Conservation (phyloP, 2,797 vertebrate species). For the Perdix hodgsoniae region DNA sequence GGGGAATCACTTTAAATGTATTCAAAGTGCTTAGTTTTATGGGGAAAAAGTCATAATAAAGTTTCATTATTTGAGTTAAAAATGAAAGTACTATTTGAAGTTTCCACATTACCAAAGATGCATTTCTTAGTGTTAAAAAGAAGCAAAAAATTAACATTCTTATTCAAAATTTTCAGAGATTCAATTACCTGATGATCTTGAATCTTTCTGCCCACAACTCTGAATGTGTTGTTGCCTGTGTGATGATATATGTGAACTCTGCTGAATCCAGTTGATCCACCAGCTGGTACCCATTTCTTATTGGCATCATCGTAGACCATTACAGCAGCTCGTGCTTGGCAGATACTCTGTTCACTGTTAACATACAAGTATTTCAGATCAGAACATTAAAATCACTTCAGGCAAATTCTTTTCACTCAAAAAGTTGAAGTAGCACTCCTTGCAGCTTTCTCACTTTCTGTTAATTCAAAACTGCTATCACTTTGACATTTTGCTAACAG, state of each 20-base stretch:
- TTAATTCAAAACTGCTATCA: not conserved
- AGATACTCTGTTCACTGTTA: constrained; percentile 98
- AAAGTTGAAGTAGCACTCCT: not conserved
- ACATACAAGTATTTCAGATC: constrained; percentile 39
- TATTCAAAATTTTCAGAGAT: not conserved
- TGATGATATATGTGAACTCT: constrained; percentile 99
- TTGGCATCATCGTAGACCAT: constrained; percentile 99
- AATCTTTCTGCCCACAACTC: constrained; percentile 98
- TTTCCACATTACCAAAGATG: not conserved
- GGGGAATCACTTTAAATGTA: not conserved
- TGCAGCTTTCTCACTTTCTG: not conserved
- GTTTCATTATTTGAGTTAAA: not conserved
- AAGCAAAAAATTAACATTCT: not conserved
- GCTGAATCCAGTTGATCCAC: constrained; percentile 97
- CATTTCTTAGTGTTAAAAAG: not conserved
- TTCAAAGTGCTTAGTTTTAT: not conserved
- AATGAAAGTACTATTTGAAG: not conserved
- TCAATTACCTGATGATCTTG: constrained; percentile 96
- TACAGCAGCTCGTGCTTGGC: constrained; percentile 97
- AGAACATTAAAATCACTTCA: not conserved
- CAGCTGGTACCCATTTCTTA: constrained; percentile 98
- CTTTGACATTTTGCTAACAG: not conserved
- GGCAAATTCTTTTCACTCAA: not conserved
- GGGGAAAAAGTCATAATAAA: not conserved
- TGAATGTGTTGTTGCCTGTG: constrained; percentile 97